Percentiles rank a stretch among this genome's conserved stretches.
Evolutionary conservation across 2,888 invertebrate genomes (phyloP).

Genomic region (Dermolepida albohirtum): DNA sequence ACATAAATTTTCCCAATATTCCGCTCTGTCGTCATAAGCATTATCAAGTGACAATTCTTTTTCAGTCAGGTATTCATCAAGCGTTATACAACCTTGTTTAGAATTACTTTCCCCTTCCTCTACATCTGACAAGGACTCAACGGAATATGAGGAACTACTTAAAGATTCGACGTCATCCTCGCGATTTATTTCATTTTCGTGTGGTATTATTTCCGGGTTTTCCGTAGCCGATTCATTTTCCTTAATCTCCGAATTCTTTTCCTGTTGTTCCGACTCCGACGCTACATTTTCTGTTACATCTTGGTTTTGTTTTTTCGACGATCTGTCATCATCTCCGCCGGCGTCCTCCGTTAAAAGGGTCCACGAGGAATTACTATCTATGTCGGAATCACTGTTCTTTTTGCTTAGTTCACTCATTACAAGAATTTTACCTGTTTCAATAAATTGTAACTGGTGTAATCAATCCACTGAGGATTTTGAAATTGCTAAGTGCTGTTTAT

Average conservation of each 20-base stretch:
- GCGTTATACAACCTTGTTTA: constrained; percentile 49
- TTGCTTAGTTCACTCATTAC: constrained; percentile 47
- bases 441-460: constrained; percentile 22
- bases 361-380: constrained; percentile 58
- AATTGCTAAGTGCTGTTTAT: constrained; percentile 38
- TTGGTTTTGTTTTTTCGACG: background rate
- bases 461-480: constrained; percentile 49
- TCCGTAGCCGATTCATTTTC: constrained; percentile 7
- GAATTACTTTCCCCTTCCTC: constrained; percentile 7
- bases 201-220: background rate
- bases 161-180: constrained; percentile 37
- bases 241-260: constrained; percentile 1
- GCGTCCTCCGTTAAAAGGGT: constrained; percentile 52
- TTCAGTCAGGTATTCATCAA: constrained; percentile 52
- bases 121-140: constrained; percentile 21
- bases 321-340: constrained; percentile 23
- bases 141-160: constrained; percentile 27
- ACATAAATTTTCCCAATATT: constrained; percentile 41
- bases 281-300: background rate
- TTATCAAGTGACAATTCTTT: constrained; percentile 49
- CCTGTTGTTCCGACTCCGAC: background rate
- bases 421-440: constrained; percentile 43
- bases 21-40: constrained; percentile 43
- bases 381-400: constrained; percentile 54
- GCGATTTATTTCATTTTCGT: constrained; percentile 10